Evolutionary conservation across 2,113 vertebrate species (phyloP).

Genomic region (Sinosuthora webbiana): DNA sequence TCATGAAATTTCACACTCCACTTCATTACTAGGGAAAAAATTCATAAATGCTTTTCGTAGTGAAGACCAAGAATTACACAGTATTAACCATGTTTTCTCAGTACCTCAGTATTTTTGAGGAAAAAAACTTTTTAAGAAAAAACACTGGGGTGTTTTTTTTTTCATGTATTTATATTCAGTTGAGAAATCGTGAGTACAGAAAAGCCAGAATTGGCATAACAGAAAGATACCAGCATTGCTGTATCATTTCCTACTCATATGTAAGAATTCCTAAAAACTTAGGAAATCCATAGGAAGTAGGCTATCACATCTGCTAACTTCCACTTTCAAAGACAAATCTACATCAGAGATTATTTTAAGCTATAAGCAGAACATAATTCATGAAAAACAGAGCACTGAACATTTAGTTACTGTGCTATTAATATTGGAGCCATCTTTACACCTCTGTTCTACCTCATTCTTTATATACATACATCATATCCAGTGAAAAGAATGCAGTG

Average conservation of each 20-base stretch:
- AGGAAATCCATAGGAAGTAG: neutral
- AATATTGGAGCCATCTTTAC: neutral
- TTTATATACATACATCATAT: accelerated
- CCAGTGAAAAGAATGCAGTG: neutral
- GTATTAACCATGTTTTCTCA: neutral
- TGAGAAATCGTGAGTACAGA: neutral
- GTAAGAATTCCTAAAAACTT: neutral
- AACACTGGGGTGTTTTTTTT: neutral
- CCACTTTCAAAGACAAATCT: neutral
- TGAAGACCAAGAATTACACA: neutral
- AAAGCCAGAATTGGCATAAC: neutral
- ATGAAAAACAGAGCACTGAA: neutral
- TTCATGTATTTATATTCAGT: neutral
- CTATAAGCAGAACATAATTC: neutral
- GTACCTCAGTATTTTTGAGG: neutral
- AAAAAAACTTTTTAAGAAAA: neutral
- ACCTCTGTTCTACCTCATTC: neutral
- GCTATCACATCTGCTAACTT: neutral
- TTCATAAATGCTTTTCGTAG: neutral
- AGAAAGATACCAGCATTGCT: neutral
- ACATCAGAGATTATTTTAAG: neutral
- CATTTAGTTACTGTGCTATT: accelerated
- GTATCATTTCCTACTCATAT: neutral
- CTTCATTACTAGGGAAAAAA: neutral
- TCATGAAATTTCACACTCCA: neutral